Percentiles rank a stretch among this genome's conserved stretches.
These are phyloP conservation scores for Bucco capensis DNA, from an alignment of 2,113 vertebrate species.

Conservation along the genomic window DNA sequence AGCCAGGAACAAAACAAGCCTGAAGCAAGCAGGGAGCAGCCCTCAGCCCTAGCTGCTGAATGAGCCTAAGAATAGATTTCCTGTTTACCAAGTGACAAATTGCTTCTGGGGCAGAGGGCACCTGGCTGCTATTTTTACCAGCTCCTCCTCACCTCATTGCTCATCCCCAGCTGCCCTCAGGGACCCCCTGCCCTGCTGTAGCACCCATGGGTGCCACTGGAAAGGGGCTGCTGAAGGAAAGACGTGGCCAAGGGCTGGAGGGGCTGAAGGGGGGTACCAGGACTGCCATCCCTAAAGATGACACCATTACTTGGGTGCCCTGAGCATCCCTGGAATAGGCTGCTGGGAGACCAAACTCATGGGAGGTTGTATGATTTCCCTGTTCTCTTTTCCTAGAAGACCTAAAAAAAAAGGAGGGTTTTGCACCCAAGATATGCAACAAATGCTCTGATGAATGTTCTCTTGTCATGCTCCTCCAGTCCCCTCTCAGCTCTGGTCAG, in stretches of 20 bases:
- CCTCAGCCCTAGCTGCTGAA: background rate
- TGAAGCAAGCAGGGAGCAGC: background rate
- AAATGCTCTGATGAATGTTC: rapidly evolving
- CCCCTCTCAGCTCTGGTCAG: background rate
- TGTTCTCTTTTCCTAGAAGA: background rate
- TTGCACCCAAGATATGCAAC: rapidly evolving
- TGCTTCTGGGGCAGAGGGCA: conserved; percentile 35
- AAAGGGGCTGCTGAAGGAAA: background rate
- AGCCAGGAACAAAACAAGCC: conserved; percentile 18
- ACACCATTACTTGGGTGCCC: background rate
- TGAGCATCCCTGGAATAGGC: rapidly evolving
- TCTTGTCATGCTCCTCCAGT: rapidly evolving
- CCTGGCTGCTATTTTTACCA: conserved; percentile 40
- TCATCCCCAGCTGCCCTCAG: rapidly evolving
- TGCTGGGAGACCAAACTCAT: rapidly evolving
- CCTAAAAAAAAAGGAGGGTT: background rate
- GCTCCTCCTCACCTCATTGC: background rate
- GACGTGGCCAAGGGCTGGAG: background rate
- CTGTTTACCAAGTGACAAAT: conserved; percentile 49
- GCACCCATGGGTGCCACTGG: rapidly evolving
- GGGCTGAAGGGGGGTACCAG: background rate
- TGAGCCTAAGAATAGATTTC: conserved; percentile 62
- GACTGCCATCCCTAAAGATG: rapidly evolving
- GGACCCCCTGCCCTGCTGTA: background rate
- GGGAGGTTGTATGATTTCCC: background rate